Evolutionary conservation across 2,113 vertebrate species (phyloP).

Genomic region (Pachycephala philippinensis): DNA sequence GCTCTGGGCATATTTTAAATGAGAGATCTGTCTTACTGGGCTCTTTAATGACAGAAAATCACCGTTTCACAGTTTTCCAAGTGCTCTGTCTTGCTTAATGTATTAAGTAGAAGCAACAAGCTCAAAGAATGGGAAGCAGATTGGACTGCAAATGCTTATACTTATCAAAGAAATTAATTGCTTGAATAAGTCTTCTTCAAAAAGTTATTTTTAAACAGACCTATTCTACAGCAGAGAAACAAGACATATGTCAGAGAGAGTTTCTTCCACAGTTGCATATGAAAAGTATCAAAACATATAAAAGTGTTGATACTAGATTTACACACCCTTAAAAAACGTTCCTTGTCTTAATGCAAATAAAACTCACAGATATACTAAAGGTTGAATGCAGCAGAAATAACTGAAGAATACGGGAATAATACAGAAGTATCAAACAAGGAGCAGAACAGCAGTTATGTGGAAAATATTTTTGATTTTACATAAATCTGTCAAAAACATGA

Average conservation of each 20-base stretch:
- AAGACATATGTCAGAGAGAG: background rate
- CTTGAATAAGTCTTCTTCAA: background rate
- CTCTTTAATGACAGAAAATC: slow-evolving; percentile 32
- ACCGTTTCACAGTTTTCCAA: background rate
- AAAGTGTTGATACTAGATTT: background rate
- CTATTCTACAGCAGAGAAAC: background rate
- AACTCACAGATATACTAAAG: background rate
- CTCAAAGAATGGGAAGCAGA: background rate
- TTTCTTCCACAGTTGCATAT: background rate
- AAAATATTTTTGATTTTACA: background rate
- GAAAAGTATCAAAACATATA: background rate
- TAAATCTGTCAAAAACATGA: background rate
- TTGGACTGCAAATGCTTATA: background rate
- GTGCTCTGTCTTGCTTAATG: background rate
- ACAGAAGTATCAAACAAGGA: background rate
- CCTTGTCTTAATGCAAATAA: background rate
- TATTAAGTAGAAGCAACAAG: background rate
- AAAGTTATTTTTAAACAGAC: background rate
- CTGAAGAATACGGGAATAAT: background rate
- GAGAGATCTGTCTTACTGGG: background rate
- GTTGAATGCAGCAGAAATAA: background rate
- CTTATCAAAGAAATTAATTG: background rate
- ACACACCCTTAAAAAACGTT: background rate
- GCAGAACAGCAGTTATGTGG: background rate
- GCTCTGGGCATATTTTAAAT: slow-evolving; percentile 38